Conservation (phyloP, 2,888 invertebrate species). For the Octonoba sinensis region DNA sequence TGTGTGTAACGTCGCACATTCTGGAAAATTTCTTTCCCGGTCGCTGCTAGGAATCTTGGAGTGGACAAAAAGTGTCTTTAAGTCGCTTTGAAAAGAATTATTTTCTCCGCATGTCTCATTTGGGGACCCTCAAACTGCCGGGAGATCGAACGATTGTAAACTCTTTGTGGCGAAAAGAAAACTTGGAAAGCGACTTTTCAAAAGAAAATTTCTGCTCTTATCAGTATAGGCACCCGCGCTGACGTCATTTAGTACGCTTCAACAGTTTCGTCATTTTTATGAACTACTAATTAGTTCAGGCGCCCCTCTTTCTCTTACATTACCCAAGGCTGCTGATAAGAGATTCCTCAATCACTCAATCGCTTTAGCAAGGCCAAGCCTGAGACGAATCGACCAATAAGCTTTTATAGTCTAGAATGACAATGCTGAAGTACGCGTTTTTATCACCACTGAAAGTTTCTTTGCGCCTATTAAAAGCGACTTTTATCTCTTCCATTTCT, state of each 20-base stretch:
- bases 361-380: slow-evolving; percentile 5
- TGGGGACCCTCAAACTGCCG: slow-evolving; percentile 36
- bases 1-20: too few relatives aligned
- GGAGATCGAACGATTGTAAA: slow-evolving; percentile 48
- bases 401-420: slow-evolving; percentile 28
- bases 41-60: too few relatives aligned
- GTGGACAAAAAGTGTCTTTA: slow-evolving; percentile 21
- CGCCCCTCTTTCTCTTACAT: slow-evolving; percentile 24
- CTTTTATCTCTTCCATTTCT: slow-evolving; percentile 25
- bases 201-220: slow-evolving; percentile 48
- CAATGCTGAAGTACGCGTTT: slow-evolving; percentile 36
- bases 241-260: slow-evolving; percentile 38
- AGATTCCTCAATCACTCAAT: slow-evolving; percentile 49
- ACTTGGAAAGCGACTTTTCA: slow-evolving; percentile 36
- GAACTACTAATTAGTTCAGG: slow-evolving; percentile 47
- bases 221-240: slow-evolving; percentile 16
- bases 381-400: slow-evolving; percentile 40
- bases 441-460: slow-evolving; percentile 30
- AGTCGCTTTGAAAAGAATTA: slow-evolving; percentile 51
- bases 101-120: slow-evolving; percentile 22
- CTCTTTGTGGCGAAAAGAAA: slow-evolving; percentile 36
- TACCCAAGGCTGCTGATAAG: slow-evolving; percentile 36
- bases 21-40: too few relatives aligned
- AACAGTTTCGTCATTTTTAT: slow-evolving; percentile 45
- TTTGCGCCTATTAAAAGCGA: slow-evolving; percentile 19